phyloP scores from a whole-genome alignment of 2,113 vertebrate genomes.

The Terrapene triunguis region DNA sequence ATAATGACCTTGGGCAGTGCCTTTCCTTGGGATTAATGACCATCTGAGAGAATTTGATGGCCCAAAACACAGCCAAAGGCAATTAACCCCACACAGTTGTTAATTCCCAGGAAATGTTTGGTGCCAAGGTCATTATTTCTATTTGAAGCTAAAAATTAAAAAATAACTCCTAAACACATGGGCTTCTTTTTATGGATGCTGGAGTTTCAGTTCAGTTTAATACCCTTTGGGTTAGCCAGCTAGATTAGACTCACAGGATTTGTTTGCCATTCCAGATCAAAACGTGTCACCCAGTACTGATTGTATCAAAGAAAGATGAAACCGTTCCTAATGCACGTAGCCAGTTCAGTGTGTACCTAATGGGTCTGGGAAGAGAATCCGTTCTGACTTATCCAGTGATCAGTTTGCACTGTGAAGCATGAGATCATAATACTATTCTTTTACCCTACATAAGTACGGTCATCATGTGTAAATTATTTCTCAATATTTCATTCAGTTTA shows the following conservation, averaged over 20 bases:
- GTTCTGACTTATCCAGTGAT: background rate
- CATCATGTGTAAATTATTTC: background rate
- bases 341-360: background rate
- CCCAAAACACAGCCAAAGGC: background rate
- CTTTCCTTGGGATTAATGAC: background rate
- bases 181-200: accelerated
- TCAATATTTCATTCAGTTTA: background rate
- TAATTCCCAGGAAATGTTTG: constrained; percentile 36
- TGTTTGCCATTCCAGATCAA: background rate
- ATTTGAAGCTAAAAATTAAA: background rate
- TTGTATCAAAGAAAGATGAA: background rate
- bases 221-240: background rate
- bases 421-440: background rate
- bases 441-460: background rate
- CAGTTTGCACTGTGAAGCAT: background rate
- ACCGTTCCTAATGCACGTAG: background rate
- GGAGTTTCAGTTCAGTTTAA: background rate
- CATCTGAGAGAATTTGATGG: background rate
- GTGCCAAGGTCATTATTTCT: background rate
- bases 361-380: background rate
- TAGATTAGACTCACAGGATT: background rate
- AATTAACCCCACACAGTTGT: constrained; percentile 41
- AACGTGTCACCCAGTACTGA: background rate
- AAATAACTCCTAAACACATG: background rate
- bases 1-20: background rate